Evolutionary conservation across 2,888 invertebrate species (phyloP).

Genomic region (Phlogophora meticulosa): DNA sequence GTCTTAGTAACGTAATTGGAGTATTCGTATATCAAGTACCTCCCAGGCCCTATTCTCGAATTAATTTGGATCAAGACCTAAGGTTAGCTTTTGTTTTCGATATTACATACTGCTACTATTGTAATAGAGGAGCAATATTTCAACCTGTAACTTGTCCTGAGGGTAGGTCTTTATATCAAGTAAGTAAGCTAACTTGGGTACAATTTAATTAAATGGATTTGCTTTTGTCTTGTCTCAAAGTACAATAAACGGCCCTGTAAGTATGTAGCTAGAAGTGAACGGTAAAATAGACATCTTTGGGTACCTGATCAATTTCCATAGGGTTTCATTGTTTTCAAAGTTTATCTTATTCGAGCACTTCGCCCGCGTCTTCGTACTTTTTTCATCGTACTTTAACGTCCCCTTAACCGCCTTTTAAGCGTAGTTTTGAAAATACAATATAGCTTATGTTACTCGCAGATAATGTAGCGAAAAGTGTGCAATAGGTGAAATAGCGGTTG

Average conservation of each 20-base stretch:
- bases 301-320: neutral
- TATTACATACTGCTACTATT: conserved; percentile 15
- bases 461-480: no score
- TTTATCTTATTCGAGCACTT: no score
- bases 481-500: no score
- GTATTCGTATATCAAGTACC: conserved; percentile 30
- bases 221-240: neutral
- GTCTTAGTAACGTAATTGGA: conserved; percentile 20
- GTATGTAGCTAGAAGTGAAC: neutral
- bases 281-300: neutral
- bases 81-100: conserved; percentile 24
- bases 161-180: neutral
- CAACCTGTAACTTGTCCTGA: neutral
- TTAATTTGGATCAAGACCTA: conserved; percentile 33
- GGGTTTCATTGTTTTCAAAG: no score
- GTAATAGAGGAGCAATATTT: conserved; percentile 11
- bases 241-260: no score
- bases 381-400: no score
- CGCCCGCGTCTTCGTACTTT: no score
- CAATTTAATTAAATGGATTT: neutral
- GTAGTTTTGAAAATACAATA: no score
- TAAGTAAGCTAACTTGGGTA: neutral
- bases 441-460: no score
- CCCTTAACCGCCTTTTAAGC: no score
- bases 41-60: neutral